These are phyloP conservation scores for Harpagifer antarcticus DNA, from an alignment of 2,797 vertebrate species.

Conservation along the genomic window DNA sequence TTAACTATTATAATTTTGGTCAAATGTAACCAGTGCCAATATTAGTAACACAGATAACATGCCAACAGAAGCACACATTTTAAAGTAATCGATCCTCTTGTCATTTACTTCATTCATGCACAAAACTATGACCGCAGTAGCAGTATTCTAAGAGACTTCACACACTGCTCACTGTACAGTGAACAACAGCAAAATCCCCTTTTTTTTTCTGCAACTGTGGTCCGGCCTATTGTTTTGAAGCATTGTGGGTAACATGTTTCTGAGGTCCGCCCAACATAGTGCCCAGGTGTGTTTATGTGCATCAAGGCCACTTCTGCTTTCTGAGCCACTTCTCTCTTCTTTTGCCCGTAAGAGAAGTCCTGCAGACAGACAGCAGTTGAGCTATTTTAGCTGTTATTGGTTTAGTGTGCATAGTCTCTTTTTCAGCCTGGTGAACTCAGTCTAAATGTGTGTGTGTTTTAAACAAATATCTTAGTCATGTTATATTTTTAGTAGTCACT, in stretches of 20 bases:
- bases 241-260: conserved; percentile 2
- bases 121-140: neutral
- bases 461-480: neutral
- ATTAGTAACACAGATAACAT: neutral
- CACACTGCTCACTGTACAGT: conserved; percentile 17
- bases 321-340: conserved; percentile 80
- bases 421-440: conserved; percentile 3
- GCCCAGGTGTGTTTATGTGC: conserved; percentile 67
- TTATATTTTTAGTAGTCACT: conserved; percentile 10
- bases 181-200: conserved; percentile 46
- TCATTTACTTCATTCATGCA: neutral
- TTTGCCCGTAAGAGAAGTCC: conserved; percentile 74
- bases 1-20: no score
- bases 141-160: neutral
- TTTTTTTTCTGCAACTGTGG: conserved; percentile 40
- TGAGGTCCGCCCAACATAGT: conserved; percentile 1
- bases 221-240: conserved; percentile 42
- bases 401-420: conserved; percentile 10
- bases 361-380: conserved; percentile 58
- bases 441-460: conserved; percentile 6
- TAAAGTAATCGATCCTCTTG: neutral
- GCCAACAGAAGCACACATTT: neutral
- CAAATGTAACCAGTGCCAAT: no score
- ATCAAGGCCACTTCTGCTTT: conserved; percentile 81
- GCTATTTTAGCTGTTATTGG: conserved; percentile 61